A percentile compares a stretch with the other conserved stretches of the same genome.
These are phyloP conservation scores for Oreamnos americanus DNA, from an alignment of 2,113 vertebrate genomes.

Conservation along the genomic window DNA sequence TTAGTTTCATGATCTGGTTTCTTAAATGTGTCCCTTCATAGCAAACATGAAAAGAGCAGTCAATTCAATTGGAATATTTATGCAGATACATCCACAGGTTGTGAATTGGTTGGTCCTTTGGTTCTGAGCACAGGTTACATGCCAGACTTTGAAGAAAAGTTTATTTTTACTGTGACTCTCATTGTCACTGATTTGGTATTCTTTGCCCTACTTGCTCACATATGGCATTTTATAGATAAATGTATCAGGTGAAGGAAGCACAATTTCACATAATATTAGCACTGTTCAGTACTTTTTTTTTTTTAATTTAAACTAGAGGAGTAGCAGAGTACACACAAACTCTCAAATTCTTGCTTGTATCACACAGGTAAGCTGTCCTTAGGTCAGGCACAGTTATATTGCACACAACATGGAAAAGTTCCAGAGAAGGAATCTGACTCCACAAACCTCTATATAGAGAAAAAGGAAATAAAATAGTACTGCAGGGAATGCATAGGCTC, in stretches of 20 bases:
- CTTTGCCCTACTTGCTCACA: not conserved
- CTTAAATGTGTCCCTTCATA: not conserved
- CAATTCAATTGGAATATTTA: not conserved
- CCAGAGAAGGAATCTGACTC: not conserved
- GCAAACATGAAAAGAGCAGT: not conserved
- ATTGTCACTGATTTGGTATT: not conserved
- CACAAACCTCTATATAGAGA: not conserved
- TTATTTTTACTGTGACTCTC: slow-evolving; percentile 23
- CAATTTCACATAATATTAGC: not conserved
- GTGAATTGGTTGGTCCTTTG: not conserved
- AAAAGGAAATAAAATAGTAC: not conserved
- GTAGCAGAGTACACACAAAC: not conserved
- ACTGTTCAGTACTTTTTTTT: not conserved
- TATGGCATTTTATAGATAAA: not conserved
- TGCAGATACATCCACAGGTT: not conserved
- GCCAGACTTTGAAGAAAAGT: slow-evolving; percentile 21
- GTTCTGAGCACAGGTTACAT: not conserved
- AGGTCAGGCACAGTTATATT: not conserved
- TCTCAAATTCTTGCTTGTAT: not conserved
- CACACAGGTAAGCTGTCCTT: not conserved
- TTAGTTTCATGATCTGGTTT: slow-evolving; percentile 2
- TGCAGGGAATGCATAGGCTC: not conserved
- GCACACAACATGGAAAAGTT: not conserved
- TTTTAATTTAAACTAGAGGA: not conserved
- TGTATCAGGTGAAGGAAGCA: not conserved